Conservation (phyloP, 1,140 invertebrate species). For the Habropoda laboriosa region DNA sequence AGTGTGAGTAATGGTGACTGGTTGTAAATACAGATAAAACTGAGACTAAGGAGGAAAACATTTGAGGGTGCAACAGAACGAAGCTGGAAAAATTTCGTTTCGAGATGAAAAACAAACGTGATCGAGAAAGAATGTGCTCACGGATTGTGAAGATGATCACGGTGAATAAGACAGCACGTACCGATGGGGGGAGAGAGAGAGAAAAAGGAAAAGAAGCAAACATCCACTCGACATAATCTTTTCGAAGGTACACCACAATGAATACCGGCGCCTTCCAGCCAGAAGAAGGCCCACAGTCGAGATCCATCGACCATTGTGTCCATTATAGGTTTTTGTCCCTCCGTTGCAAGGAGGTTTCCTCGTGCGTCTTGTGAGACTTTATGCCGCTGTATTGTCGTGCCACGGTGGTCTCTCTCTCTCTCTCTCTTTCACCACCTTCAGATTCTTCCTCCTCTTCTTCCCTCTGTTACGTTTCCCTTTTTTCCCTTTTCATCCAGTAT, state of each 20-base stretch:
- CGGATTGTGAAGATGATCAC: background rate
- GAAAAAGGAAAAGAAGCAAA: constrained; percentile 55
- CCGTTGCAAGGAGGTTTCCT: constrained; percentile 45
- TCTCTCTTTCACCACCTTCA: background rate
- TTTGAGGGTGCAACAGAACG: background rate
- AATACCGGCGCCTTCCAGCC: constrained; percentile 64
- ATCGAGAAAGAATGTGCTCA: no score
- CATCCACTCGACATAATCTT: constrained; percentile 71
- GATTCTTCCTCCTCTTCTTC: background rate
- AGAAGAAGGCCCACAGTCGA: constrained; percentile 49
- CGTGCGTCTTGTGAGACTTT: constrained; percentile 60
- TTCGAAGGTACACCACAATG: constrained; percentile 55
- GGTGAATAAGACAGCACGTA: background rate
- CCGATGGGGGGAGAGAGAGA: no score
- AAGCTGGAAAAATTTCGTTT: no score
- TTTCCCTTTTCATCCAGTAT: constrained; percentile 50
- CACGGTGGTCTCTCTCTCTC: constrained; percentile 26
- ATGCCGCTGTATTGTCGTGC: constrained; percentile 63
- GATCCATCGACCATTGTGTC: constrained; percentile 67
- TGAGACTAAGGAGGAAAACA: no score
- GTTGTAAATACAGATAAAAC: no score
- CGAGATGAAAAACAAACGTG: no score
- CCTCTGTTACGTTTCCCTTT: constrained; percentile 18
- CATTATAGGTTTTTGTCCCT: constrained; percentile 65
- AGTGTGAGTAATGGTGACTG: no score